Evolutionary conservation across 53 echinoderm and acorn worm species (phyloP), one percentile per base, ranked within the genome.

Genomic region (Luidia sarsii): DNA sequence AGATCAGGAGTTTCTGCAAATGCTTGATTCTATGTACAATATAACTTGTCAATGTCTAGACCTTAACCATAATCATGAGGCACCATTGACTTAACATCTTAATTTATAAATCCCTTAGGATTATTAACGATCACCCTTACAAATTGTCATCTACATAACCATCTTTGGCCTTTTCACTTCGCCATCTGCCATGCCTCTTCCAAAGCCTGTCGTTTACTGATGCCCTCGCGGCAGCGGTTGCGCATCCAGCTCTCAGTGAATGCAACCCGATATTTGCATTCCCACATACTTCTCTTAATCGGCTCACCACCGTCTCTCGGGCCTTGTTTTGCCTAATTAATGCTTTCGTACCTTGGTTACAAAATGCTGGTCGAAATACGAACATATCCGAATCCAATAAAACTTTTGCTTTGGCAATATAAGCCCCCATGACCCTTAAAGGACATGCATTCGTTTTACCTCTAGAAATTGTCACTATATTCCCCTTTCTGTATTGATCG

Each of bases 361-460:
- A 20, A 51, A 29, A 82, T 9, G 53, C 53, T 8, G 82, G 82
- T 18, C 62, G 65, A 32, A 82, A 82, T 6, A 82, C 9, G 45
- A 43, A 79, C 18, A 62, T 36, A 36, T 61, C 79, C 18, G 79
- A 79, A 38, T 61, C 21, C 2, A 16, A 15, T 5, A 60, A 20
- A 43, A 79, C 39, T 3, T 32, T 24, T 24, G 59, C 79, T 15
- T 4, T 2, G 11, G 21, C 1, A 18, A 75, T 50, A 55, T 75
- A 80, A 39, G 48, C 9, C 23, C 25, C 29, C 4, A 55, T 1
- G 0, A 73, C 55, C 5, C 28, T 27, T 1, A 56, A 25, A 6
- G 74, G 74, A 37, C 74, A 73, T 32, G 60, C 62, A 18, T 38
- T 57, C 32, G 61, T 60, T 29, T 14, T 33, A 18, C 45, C 79